Base-by-base conservation (phyloP, 2,797 vertebrate species). In the Danio jaintianensis region DNA sequence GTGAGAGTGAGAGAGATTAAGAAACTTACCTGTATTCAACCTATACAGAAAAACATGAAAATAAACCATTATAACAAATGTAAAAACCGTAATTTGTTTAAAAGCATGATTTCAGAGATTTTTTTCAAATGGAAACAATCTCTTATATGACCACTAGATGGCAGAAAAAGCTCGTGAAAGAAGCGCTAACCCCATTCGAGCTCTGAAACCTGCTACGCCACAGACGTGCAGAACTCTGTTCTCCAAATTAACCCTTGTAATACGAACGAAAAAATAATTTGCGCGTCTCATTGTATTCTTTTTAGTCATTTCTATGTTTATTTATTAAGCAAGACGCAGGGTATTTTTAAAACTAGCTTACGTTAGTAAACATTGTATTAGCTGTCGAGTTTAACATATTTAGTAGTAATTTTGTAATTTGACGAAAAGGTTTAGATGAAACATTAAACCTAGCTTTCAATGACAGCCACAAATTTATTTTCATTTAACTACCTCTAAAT, bases 401-500 rank as follows among this genome's bases (percentile, higher is more conserved):
- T 2, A 2, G 45, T 29, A 47, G 12, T 47, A 2, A 47, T 7
- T 47, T 12, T 47, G 12, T 2, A 47, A 47, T 7, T 7, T 47
- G 45, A 47, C 5, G 1, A 47, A 0, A 5, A 55, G 9, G 0
- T 18, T 45, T 45, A 47, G 16, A 20, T 0, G 2, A 10, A 61
- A 6, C 22, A 66, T 18, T 75, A 48, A 72, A 70, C 55, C 58
- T 72, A 38, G 7, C 62, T 53, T 55, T 20, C 68, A 62, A 79
- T 55, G 78, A 71, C 78, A 79, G 38, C 16, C 42, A 67, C 29
- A 40, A 36, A 67, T 47, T 47, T 16, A 40, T 67, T 38, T 61
- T 75, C 80, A 83, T 83, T 83, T 66, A 83, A 70, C n/a, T 76
- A 43, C 52, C 80, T 83, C 74, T 8, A 82, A 82, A 82, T 56